Conservation (phyloP, 2,888 invertebrate species). For the Fragum whitleyi region DNA sequence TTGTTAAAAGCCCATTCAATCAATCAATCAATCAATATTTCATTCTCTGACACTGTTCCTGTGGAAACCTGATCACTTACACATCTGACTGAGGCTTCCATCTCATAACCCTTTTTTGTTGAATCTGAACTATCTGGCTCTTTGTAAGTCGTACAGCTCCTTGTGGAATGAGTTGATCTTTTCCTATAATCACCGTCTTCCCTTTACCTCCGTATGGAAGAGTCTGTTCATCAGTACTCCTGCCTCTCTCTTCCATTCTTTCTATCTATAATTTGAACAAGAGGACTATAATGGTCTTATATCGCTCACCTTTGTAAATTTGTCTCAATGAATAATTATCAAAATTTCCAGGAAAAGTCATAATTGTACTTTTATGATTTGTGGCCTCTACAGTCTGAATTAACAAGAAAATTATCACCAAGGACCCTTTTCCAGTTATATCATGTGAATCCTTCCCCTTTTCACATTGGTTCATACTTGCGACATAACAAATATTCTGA, state of each 20-base stretch:
- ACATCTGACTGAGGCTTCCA: constrained; percentile 24
- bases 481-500: too few species aligned
- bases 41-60: too few species aligned
- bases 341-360: too few species aligned
- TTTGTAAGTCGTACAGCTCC: constrained; percentile 13
- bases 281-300: too few species aligned
- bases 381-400: neutral
- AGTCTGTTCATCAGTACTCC: too few species aligned
- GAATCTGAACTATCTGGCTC: neutral
- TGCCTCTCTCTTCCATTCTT: neutral
- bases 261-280: neutral
- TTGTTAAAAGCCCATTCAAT: too few species aligned
- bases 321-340: neutral
- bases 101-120: neutral
- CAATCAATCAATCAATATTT: too few species aligned
- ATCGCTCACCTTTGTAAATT: neutral
- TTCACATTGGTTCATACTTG: too few species aligned
- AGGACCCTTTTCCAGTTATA: too few species aligned
- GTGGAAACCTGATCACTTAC: neutral
- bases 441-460: too few species aligned
- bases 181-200: neutral
- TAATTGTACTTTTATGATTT: too few species aligned
- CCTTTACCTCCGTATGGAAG: neutral
- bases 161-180: constrained; percentile 13
- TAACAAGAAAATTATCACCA: neutral